Evolutionary conservation across 2,113 vertebrate genomes (phyloP), one percentile per base, ranked within the genome.

Genomic region (Pycnonotus jocosus): DNA sequence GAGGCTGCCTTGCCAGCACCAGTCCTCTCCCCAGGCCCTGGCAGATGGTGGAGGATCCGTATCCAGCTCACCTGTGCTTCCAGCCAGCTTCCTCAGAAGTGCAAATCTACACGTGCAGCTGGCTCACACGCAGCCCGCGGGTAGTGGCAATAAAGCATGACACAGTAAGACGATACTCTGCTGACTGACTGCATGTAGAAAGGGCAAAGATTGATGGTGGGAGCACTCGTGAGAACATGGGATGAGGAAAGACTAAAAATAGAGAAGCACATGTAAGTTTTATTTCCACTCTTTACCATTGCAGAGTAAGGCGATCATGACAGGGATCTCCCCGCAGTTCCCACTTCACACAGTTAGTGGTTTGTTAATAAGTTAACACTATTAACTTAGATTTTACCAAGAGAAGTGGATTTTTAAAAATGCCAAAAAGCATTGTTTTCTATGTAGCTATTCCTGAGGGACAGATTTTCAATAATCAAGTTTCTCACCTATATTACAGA

Each of bases 161-260:
- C 48, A 50, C 30, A 19, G 92, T 85, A 83, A 96, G 83, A 44
- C 0, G 61, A 96, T 79, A 83, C 74, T 77, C 71, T 2, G 3
- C 74, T 79, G 82, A 62, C 57, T 82, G 82, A 64, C 57, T 79
- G 44, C 50, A 5, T 16, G 88, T 1, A 42, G 83, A 81, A 93
- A 93, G 90, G 87, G 82, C 88, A 93, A 88, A 93, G 87, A 94
- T 1, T 90, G 81, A 92, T 61, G 68, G 71, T 1, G 25, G 71
- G 20, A 93, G 85, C 78, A 47, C 74, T 73, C 4, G 0, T 54
- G 71, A 92, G 90, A 94, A 80, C n/a, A 10, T 5, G 76, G 50
- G 22, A 96, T 82, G 81, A 90, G 78, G 68, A 74, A 88, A 78
- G 88, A 48, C 90, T 96, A 96, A 93, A 93, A 95, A 96, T 95